Evolutionary conservation across 2,888 invertebrate species (phyloP), one percentile per base, ranked within the genome.

Genomic region (Pachymerium ferrugineum): DNA sequence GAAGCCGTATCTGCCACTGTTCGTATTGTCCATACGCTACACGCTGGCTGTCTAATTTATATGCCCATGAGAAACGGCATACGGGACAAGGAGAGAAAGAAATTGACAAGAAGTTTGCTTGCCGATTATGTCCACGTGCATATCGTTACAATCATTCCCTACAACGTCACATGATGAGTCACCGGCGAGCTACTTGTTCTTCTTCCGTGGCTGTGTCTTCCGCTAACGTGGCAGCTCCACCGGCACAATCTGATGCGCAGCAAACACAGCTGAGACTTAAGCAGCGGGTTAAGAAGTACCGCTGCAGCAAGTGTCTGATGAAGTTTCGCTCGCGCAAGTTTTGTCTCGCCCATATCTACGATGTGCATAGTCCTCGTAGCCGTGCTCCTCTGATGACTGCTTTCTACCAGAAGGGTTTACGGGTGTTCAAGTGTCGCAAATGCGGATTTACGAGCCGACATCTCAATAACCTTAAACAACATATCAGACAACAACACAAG

Each of bases 31-130:
- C 91, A 74, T 96, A 94, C 82, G 89, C 92, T 62, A 94, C 95
- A 38, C 90, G 92, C 77, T 90, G 94, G 81, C 87, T 94, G 79
- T 94, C 94, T 73, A 92, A 95, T 80, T 86, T 96, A 78, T 94
- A 93, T 83, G 91, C 94, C 72, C 96, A 96, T 84, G 95, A 96
- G 82, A 89, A 93, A 78, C 91, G 93, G 54, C 94, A 94, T 83
- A 84, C 85, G 16, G 83, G 77, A 76, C 80, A 77, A 73, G 80
- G 75, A 76, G n/a, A n/a, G n/a, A 78, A 77, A 76, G 77, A 80
- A 75, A 76, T 54, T 75, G 81, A 81, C 74, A 78, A 79, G 73
- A 78, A 78, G 38, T 81, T 79, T 76, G 77, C 79, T 31, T 82
- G 82, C 76, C 79, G 79, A 68, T 78, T 79, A 71, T 82, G 82